These are phyloP conservation scores for Xylota sylvarum DNA, from an alignment of 2,888 invertebrate genomes.

Conservation along the genomic window DNA sequence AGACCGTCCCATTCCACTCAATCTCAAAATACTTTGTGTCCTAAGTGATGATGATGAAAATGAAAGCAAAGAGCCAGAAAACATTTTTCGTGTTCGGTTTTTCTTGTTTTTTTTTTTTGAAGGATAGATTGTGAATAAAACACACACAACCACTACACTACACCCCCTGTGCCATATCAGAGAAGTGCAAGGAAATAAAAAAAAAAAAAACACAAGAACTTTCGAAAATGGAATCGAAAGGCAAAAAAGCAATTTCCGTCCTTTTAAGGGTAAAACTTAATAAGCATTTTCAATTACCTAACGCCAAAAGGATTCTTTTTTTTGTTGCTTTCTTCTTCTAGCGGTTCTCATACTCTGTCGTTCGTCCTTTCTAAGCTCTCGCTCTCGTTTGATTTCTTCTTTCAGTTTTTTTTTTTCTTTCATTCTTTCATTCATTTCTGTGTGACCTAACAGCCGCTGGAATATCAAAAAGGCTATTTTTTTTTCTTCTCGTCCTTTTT, in stretches of 20 bases:
- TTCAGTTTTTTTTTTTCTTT: not conserved
- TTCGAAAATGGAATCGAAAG: slow-evolving; percentile 75
- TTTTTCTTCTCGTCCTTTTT: slow-evolving; percentile 45
- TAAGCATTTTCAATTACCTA: slow-evolving; percentile 78
- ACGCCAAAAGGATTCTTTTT: slow-evolving; percentile 69
- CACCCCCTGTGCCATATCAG: slow-evolving; percentile 1
- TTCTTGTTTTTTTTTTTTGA: slow-evolving; percentile 31
- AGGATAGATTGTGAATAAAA: slow-evolving; percentile 56
- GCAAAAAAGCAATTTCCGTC: slow-evolving; percentile 78
- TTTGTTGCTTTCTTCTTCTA: slow-evolving; percentile 27
- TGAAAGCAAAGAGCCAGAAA: slow-evolving; percentile 64
- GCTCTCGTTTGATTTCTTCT: slow-evolving; percentile 52
- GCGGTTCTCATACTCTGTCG: slow-evolving; percentile 3
- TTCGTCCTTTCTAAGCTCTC: slow-evolving; percentile 52
- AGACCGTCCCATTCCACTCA: not conserved
- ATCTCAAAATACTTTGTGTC: slow-evolving; percentile 47
- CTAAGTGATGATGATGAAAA: slow-evolving; percentile 66
- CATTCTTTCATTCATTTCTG: slow-evolving; percentile 42
- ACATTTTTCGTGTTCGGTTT: slow-evolving; percentile 59
- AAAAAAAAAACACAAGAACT: slow-evolving; percentile 41
- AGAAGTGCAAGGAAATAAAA: slow-evolving; percentile 50
- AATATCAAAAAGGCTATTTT: slow-evolving; percentile 68
- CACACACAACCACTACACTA: not conserved
- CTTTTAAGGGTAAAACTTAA: slow-evolving; percentile 78
- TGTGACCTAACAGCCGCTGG: slow-evolving; percentile 73